phyloP scores from a whole-genome alignment of 2,113 vertebrate species.

The Accipiter cooperii region DNA sequence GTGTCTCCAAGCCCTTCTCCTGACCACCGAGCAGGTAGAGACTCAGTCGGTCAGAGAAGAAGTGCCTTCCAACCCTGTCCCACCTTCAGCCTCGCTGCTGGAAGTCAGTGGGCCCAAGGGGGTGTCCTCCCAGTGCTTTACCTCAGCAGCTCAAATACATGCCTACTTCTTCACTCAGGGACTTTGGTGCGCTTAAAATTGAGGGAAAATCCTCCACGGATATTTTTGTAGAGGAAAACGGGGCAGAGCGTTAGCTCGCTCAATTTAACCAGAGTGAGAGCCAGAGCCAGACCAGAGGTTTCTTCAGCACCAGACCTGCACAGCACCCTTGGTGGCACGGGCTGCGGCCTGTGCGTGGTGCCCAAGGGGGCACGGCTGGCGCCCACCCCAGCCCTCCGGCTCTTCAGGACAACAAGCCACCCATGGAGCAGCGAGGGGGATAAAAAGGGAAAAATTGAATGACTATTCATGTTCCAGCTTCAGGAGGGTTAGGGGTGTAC shows the following conservation, averaged over 20 bases:
- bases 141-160: not conserved
- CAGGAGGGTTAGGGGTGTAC: not conserved
- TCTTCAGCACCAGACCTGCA: not conserved
- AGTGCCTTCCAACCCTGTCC: not conserved
- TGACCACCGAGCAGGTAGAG: not conserved
- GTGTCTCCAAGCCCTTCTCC: not conserved
- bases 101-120: not conserved
- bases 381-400: no score
- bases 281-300: not conserved
- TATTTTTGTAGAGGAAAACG: not conserved
- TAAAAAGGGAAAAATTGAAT: not conserved
- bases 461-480: not conserved
- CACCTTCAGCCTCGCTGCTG: not conserved
- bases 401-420: not conserved
- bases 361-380: not conserved
- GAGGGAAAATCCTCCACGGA: rapidly evolving
- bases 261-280: not conserved
- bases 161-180: not conserved
- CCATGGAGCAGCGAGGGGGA: not conserved
- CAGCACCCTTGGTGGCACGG: not conserved
- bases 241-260: not conserved
- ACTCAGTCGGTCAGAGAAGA: not conserved
- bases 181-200: not conserved
- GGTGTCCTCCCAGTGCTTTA: not conserved
- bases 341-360: not conserved